Evolutionary conservation across 2,113 vertebrate genomes (phyloP).

Genomic region (Morphnarchus princeps): DNA sequence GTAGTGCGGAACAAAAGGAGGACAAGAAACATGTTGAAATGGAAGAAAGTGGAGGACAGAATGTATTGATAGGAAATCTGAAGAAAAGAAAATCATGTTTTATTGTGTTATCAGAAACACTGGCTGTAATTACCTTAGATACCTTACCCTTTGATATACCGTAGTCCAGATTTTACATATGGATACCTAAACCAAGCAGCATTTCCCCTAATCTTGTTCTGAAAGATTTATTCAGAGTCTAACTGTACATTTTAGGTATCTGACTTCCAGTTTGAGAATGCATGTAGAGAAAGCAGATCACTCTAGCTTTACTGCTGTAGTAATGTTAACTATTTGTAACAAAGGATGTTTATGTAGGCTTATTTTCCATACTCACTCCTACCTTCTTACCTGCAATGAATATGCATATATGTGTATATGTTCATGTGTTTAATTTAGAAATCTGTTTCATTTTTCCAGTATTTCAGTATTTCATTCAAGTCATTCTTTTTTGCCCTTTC

Average conservation of each 20-base stretch:
- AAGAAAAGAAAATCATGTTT: neutral
- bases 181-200: neutral
- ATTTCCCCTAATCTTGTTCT: neutral
- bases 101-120: neutral
- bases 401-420: neutral
- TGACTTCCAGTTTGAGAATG: neutral
- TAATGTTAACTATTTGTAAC: neutral
- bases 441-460: slow-evolving; percentile 31
- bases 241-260: neutral
- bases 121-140: neutral
- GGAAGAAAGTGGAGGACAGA: neutral
- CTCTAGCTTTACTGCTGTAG: neutral
- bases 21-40: slow-evolving; percentile 45
- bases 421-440: slow-evolving; percentile 35
- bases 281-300: neutral
- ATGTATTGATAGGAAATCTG: neutral
- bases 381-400: neutral
- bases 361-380: neutral
- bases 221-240: neutral
- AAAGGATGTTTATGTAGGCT: neutral
- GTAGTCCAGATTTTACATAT: neutral
- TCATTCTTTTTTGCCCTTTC: slow-evolving; percentile 53
- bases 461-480: slow-evolving; percentile 63
- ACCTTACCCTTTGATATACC: neutral
- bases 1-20: slow-evolving; percentile 1